Percentiles rank a stretch among this genome's conserved stretches.
These are phyloP conservation scores for Pangasius macronema DNA, from an alignment of 2,797 vertebrate genomes.

Conservation along the genomic window DNA sequence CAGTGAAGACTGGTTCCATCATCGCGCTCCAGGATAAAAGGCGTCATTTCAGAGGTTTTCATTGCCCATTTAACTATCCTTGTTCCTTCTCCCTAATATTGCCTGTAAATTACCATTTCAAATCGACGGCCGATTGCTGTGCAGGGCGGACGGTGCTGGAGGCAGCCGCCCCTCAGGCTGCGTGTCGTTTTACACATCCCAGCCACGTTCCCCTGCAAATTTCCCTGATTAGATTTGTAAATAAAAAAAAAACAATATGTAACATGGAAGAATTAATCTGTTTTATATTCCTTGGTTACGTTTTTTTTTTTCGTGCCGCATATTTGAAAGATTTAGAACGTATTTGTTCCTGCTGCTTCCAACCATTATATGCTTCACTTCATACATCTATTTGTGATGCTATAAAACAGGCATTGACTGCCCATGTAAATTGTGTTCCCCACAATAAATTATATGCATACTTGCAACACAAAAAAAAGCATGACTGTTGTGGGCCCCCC, in stretches of 20 bases:
- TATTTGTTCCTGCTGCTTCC: constrained; percentile 97
- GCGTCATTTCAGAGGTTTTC: constrained; percentile 61
- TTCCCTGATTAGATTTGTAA: constrained; percentile 94
- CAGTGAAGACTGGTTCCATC: constrained; percentile 56
- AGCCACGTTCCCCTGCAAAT: constrained; percentile 80
- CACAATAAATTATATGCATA: constrained; percentile 99
- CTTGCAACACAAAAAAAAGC: constrained; percentile 91
- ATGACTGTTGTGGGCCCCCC: constrained; percentile 91
- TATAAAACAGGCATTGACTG: constrained; percentile 99
- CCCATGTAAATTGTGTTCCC: constrained; percentile 99
- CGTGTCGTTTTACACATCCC: constrained; percentile 63
- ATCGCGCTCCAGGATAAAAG: constrained; percentile 57
- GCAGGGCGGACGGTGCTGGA: constrained; percentile 23
- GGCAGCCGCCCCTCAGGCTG: constrained; percentile 33
- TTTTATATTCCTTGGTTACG: constrained; percentile 99
- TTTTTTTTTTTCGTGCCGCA: constrained; percentile 92
- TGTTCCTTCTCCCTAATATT: constrained; percentile 59
- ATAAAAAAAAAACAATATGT: constrained; percentile 94
- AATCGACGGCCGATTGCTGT: constrained; percentile 52
- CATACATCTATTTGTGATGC: constrained; percentile 99
- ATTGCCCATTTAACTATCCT: constrained; percentile 63
- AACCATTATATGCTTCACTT: constrained; percentile 99
- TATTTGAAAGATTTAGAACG: constrained; percentile 98
- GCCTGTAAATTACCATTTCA: constrained; percentile 61
- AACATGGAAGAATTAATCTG: constrained; percentile 95